Percentiles rank a stretch among this genome's conserved stretches.
Evolutionary conservation across 2,797 vertebrate genomes (phyloP).

Genomic region (Gymnodraco acuticeps): DNA sequence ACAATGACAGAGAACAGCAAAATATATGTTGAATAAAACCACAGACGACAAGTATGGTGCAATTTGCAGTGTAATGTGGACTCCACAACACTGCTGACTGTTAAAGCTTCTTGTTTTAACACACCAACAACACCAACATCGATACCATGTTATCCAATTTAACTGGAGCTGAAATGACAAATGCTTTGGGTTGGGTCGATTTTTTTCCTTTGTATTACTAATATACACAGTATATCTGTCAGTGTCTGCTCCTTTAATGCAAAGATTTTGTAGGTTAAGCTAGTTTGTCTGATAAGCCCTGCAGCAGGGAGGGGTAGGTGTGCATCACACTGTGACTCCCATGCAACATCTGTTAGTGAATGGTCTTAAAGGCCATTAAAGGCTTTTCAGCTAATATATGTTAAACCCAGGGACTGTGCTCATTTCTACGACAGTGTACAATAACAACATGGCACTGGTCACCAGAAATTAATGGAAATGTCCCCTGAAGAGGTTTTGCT

Average conservation of each 20-base stretch:
- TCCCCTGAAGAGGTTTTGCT: neutral
- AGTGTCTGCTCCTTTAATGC: constrained; percentile 1
- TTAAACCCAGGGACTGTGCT: neutral
- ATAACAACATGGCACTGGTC: neutral
- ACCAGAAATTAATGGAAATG: neutral
- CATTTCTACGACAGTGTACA: constrained; percentile 3
- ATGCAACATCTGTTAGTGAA: constrained; percentile 36
- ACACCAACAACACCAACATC: neutral
- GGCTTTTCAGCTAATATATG: constrained; percentile 3
- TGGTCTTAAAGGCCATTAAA: constrained; percentile 10
- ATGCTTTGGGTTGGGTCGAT: constrained; percentile 1
- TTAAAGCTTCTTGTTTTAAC: constrained; percentile 9
- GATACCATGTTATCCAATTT: constrained; percentile 10
- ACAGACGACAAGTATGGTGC: neutral
- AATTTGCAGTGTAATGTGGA: neutral
- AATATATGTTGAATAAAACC: neutral
- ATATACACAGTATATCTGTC: neutral
- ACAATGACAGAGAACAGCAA: neutral
- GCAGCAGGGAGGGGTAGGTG: constrained; percentile 26
- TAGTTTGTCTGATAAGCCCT: constrained; percentile 23
- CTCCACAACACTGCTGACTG: neutral
- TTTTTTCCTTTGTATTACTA: neutral
- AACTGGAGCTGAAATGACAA: neutral
- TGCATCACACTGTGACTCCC: constrained; percentile 24
- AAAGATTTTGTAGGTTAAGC: constrained; percentile 18